Evolutionary conservation across 2,113 vertebrate species (phyloP).

Genomic region (Cairina moschata): DNA sequence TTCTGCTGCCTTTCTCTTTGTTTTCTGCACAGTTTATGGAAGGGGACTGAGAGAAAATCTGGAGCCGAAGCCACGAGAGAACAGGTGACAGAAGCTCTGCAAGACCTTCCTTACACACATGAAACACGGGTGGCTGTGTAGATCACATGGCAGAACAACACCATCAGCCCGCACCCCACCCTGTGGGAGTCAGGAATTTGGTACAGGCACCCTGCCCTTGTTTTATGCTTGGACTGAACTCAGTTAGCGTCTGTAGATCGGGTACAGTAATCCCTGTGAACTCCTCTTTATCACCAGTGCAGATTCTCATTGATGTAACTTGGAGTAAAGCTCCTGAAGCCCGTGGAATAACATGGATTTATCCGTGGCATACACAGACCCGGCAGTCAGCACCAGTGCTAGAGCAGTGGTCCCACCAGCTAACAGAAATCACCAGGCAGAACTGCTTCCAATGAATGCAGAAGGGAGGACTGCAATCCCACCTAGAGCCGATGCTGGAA

Average conservation of each 20-base stretch:
- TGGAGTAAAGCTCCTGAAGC: neutral
- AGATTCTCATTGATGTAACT: neutral
- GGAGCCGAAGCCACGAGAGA: neutral
- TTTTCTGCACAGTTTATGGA: slow-evolving; percentile 31
- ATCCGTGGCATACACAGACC: neutral
- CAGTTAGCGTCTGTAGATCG: neutral
- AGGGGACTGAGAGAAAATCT: neutral
- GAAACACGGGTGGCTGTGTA: neutral
- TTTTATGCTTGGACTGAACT: neutral
- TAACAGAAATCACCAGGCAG: neutral
- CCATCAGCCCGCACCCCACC: neutral
- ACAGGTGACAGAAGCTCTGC: neutral
- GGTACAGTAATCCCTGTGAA: neutral
- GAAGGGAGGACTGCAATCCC: neutral
- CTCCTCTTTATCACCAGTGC: neutral
- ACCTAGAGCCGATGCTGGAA: neutral
- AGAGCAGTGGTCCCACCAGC: neutral
- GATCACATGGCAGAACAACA: neutral
- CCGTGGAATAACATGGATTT: neutral
- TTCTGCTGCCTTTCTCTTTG: slow-evolving; percentile 41
- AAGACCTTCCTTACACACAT: neutral
- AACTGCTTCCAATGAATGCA: neutral
- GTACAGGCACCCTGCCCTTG: neutral
- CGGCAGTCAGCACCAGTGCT: neutral
- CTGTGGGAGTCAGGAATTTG: neutral